These are phyloP conservation scores for Fabriciana adippe DNA, from an alignment of 2,888 invertebrate species.

Conservation along the genomic window DNA sequence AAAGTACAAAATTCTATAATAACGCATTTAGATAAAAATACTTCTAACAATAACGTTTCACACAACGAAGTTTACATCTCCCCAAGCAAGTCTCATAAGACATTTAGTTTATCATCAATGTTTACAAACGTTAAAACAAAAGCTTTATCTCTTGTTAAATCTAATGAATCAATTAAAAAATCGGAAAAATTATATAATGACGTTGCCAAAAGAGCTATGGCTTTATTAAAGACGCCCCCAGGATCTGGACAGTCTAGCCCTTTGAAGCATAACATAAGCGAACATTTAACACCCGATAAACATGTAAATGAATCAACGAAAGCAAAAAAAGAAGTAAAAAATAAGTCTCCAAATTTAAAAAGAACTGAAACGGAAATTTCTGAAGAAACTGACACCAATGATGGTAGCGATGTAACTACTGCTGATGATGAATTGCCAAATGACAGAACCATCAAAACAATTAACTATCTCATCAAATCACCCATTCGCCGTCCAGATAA, in stretches of 20 bases:
- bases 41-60: slow-evolving; percentile 45
- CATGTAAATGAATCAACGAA: slow-evolving; percentile 16
- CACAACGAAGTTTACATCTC: slow-evolving; percentile 57
- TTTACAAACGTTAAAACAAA: slow-evolving; percentile 80
- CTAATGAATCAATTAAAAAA: slow-evolving; percentile 56
- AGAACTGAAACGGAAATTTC: slow-evolving; percentile 29
- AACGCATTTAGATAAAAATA: slow-evolving; percentile 68
- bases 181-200: slow-evolving; percentile 53
- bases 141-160: slow-evolving; percentile 76
- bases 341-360: slow-evolving; percentile 26
- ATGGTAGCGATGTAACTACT: slow-evolving; percentile 50
- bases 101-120: slow-evolving; percentile 69
- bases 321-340: slow-evolving; percentile 21
- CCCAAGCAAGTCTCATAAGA: slow-evolving; percentile 52
- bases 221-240: slow-evolving; percentile 63
- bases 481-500: slow-evolving; percentile 42
- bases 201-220: slow-evolving; percentile 59
- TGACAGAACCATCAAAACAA: slow-evolving; percentile 52
- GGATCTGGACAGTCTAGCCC: slow-evolving; percentile 60
- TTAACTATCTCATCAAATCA: slow-evolving; percentile 65
- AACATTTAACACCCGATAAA: slow-evolving; percentile 39
- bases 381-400: slow-evolving; percentile 35
- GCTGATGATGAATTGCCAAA: slow-evolving; percentile 50
- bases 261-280: slow-evolving; percentile 28
- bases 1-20: slow-evolving; percentile 72